Evolutionary conservation across 1,140 invertebrate genomes (phyloP), one percentile per base, ranked within the genome.

Genomic region (Papilio polyxenes): DNA sequence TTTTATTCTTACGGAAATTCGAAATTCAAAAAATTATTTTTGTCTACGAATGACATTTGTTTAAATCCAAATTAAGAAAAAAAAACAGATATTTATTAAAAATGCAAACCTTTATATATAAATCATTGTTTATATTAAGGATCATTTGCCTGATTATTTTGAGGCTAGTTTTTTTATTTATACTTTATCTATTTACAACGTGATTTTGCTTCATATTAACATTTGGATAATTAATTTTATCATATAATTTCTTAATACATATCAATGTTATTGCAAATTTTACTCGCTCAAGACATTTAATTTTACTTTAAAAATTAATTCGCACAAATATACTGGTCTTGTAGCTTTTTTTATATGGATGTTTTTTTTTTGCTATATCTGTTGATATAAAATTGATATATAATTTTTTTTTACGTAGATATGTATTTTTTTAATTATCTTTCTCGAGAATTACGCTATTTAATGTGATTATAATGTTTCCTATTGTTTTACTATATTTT

Each of bases 321-420:
- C n/a, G 51, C 72, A 72, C 44, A 72, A 37, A 20, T 44, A 44
- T 40, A 49, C 37, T 65, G 23, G 53, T 72, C 31, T 69, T 72
- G 23, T 72, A 15, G 11, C 13, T 37, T 17, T 56, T 13, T 72
- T 31, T 3, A 65, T 65, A 31, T 10, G 20, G 31, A 10, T 65
- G 23, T 69, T 69, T 37, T 72, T 5, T 56, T 17, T 56, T 72
- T 37, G 65, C 65, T 40, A 7, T 62, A 72, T 72, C 31, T 90
- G 85, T 9, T 92, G 23, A 11, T 31, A 23, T 3, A 59, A 59
- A 59, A n/a, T 23, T n/a, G 7, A 85, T 92, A 90, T 93, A 91
- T 91, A 93, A 91, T 92, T 92, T 93, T 93, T 93, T 90, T 88
- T 86, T 89, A 82, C 85, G 84, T 81, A 87, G 78, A 82, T 82